Percentiles rank a stretch among this genome's conserved stretches.
These are phyloP conservation scores for Danio albolineatus DNA, from an alignment of 2,797 vertebrate species.

Conservation along the genomic window DNA sequence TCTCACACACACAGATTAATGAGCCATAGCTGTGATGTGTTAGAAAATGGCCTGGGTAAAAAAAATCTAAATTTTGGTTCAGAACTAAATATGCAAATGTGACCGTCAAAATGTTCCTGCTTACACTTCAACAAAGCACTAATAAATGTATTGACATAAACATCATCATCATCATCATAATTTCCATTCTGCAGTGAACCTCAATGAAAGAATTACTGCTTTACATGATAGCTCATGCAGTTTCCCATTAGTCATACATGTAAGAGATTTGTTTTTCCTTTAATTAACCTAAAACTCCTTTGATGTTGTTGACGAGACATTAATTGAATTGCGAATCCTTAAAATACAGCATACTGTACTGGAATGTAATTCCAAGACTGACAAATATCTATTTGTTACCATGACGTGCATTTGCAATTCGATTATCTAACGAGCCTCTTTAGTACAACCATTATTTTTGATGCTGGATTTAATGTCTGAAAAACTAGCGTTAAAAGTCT, in stretches of 20 bases:
- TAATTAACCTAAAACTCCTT: neutral
- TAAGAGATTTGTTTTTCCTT: neutral
- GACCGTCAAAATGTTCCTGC: neutral
- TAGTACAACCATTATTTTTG: neutral
- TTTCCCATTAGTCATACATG: neutral
- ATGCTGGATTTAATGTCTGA: neutral
- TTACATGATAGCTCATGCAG: neutral
- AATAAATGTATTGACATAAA: neutral
- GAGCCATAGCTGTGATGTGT: neutral
- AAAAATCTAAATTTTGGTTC: neutral
- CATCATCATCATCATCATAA: neutral
- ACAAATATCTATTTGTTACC: neutral
- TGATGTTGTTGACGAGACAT: neutral
- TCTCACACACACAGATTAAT: neutral
- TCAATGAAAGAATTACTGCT: neutral
- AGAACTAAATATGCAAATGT: neutral
- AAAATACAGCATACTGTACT: neutral
- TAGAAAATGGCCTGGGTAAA: conserved; percentile 1
- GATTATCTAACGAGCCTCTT: neutral
- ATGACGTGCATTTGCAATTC: neutral
- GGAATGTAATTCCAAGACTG: neutral
- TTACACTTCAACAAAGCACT: neutral
- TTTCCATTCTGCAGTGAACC: too few species aligned
- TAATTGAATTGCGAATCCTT: neutral
- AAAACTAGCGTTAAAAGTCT: neutral